Evolutionary conservation across 2,797 vertebrate genomes (phyloP).

Genomic region (Cirrhinus mrigala): DNA sequence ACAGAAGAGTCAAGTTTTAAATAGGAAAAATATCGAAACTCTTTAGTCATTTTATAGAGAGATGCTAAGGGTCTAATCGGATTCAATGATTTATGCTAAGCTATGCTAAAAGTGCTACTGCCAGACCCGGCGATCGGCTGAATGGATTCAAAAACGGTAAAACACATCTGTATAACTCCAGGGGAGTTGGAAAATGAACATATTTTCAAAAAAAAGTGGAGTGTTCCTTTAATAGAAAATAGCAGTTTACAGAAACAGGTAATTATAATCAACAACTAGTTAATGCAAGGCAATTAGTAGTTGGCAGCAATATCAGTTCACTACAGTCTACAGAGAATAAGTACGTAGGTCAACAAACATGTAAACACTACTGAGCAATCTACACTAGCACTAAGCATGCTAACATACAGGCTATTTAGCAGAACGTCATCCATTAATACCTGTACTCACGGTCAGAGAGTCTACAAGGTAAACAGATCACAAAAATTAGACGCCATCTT

Average conservation of each 20-base stretch:
- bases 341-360: background rate
- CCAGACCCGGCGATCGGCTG: too few relatives aligned
- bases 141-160: too few relatives aligned
- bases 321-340: background rate
- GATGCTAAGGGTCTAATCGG: too few relatives aligned
- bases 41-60: too few relatives aligned
- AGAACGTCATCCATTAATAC: conserved; percentile 6
- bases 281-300: conserved; percentile 6
- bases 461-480: conserved; percentile 21
- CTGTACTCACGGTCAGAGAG: conserved; percentile 10
- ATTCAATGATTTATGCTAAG: too few relatives aligned
- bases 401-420: background rate
- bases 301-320: background rate
- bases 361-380: background rate
- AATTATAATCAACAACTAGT: background rate
- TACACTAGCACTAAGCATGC: background rate
- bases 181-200: too few relatives aligned
- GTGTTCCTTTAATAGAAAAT: too few relatives aligned
- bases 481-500: background rate
- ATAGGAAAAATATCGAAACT: too few relatives aligned
- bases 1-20: too few relatives aligned
- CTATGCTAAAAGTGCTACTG: too few relatives aligned
- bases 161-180: too few relatives aligned
- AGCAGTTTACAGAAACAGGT: background rate
- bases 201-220: too few relatives aligned